These are phyloP conservation scores for Teleopsis dalmanni DNA, from an alignment of 1,140 invertebrate genomes.

Conservation along the genomic window DNA sequence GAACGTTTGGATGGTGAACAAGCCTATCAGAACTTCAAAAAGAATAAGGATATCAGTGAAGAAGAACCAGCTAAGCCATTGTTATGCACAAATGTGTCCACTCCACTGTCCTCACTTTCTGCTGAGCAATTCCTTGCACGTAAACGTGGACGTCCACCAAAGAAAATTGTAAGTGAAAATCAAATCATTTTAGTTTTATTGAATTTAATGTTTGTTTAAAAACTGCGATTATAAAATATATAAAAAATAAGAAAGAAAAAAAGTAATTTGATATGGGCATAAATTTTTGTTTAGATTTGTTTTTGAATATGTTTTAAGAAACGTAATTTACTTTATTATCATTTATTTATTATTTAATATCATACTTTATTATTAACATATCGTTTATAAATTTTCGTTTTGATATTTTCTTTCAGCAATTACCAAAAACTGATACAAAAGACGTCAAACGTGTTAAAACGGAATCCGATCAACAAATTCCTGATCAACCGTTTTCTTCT, in stretches of 20 bases:
- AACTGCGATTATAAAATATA: too few relatives aligned
- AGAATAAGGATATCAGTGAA: conserved; percentile 20
- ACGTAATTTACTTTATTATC: too few relatives aligned
- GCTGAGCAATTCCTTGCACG: conserved; percentile 38
- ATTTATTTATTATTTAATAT: too few relatives aligned
- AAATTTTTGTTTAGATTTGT: too few relatives aligned
- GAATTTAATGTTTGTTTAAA: neutral
- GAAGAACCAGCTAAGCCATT: conserved; percentile 12
- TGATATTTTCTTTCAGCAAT: conserved; percentile 18
- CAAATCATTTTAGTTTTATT: neutral
- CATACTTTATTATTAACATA: too few relatives aligned
- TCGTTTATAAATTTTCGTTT: neutral
- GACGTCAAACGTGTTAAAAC: conserved; percentile 27
- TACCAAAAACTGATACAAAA: conserved; percentile 21
- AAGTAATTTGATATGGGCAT: too few relatives aligned
- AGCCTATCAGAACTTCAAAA: conserved; percentile 71
- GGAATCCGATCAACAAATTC: conserved; percentile 11
- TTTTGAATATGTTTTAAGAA: too few relatives aligned
- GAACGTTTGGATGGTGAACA: conserved; percentile 85
- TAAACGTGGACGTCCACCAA: conserved; percentile 38
- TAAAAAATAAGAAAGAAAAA: too few relatives aligned
- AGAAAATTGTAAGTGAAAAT: conserved; percentile 34
- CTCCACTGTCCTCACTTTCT: conserved; percentile 33
- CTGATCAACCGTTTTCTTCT: too few relatives aligned
- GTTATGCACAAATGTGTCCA: conserved; percentile 17